Evolutionary conservation across 2,888 invertebrate species (phyloP).

Genomic region (Nomada hirtipes): DNA sequence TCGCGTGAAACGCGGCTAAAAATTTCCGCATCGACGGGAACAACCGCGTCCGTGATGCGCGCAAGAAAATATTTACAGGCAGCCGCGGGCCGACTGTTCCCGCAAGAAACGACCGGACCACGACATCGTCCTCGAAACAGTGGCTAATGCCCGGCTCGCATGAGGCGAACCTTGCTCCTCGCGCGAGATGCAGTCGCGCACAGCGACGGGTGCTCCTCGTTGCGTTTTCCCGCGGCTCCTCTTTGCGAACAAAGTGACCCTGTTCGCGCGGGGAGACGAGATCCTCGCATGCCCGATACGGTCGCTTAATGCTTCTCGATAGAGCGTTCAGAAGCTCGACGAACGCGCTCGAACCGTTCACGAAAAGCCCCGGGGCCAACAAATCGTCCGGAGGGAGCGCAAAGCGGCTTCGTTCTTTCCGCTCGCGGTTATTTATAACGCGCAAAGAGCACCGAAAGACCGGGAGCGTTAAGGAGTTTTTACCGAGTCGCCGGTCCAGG

Average conservation of each 20-base stretch:
- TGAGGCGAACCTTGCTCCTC: slow-evolving; percentile 50
- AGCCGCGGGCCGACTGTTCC: slow-evolving; percentile 26
- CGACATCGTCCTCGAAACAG: slow-evolving; percentile 60
- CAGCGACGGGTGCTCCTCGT: background rate
- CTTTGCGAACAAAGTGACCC: too few species aligned
- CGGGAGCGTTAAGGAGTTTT: slow-evolving; percentile 57
- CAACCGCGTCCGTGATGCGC: slow-evolving; percentile 50
- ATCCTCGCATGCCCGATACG: slow-evolving; percentile 46
- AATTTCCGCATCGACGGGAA: slow-evolving; percentile 52
- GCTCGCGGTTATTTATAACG: slow-evolving; percentile 65
- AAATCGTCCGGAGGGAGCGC: slow-evolving; percentile 14
- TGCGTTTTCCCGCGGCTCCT: background rate
- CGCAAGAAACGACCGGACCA: slow-evolving; percentile 65
- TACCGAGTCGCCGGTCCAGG: slow-evolving; percentile 18
- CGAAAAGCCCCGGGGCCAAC: slow-evolving; percentile 26
- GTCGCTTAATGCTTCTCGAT: slow-evolving; percentile 30
- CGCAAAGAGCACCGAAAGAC: slow-evolving; percentile 64
- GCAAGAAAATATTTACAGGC: slow-evolving; percentile 70
- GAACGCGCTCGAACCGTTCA: background rate
- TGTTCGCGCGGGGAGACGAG: background rate
- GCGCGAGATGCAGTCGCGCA: background rate
- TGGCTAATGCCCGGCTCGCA: slow-evolving; percentile 72
- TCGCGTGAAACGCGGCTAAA: slow-evolving; percentile 45
- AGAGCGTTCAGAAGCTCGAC: slow-evolving; percentile 19
- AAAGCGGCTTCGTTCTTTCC: slow-evolving; percentile 43